These are phyloP conservation scores for Sepioteuthis lessoniana DNA, from an alignment of 2,888 invertebrate genomes.

Conservation along the genomic window DNA sequence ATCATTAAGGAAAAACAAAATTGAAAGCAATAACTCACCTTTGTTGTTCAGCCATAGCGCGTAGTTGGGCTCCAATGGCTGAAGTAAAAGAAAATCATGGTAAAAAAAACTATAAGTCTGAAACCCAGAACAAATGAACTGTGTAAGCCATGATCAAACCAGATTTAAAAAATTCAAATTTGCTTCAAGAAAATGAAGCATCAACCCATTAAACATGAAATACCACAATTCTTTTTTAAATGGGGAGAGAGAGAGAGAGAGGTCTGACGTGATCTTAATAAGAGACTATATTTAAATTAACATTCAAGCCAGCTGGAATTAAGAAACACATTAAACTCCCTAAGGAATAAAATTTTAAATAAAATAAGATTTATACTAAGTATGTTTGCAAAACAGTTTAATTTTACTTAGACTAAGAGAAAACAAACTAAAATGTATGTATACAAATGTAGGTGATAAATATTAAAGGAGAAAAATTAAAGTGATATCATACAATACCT, in stretches of 20 bases:
- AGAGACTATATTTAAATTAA: too few relatives aligned
- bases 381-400: not conserved
- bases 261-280: too few relatives aligned
- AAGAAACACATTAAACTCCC: not conserved
- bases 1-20: not conserved
- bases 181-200: too few relatives aligned
- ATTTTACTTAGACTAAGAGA: too few relatives aligned
- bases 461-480: not conserved
- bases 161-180: not conserved
- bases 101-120: not conserved
- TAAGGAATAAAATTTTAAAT: not conserved
- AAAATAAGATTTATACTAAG: not conserved
- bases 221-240: too few relatives aligned
- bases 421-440: not conserved
- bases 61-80: constrained; percentile 65
- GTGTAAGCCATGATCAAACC: constrained; percentile 5
- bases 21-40: constrained; percentile 56
- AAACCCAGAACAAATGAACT: not conserved
- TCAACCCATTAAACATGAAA: too few relatives aligned
- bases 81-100: constrained; percentile 50
- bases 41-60: constrained; percentile 60
- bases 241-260: too few relatives aligned
- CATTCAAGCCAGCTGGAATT: not conserved
- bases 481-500: not conserved
- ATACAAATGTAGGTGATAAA: not conserved